Base-by-base conservation (phyloP, 2,113 vertebrate genomes). In the Pollachius pollachius region DNA sequence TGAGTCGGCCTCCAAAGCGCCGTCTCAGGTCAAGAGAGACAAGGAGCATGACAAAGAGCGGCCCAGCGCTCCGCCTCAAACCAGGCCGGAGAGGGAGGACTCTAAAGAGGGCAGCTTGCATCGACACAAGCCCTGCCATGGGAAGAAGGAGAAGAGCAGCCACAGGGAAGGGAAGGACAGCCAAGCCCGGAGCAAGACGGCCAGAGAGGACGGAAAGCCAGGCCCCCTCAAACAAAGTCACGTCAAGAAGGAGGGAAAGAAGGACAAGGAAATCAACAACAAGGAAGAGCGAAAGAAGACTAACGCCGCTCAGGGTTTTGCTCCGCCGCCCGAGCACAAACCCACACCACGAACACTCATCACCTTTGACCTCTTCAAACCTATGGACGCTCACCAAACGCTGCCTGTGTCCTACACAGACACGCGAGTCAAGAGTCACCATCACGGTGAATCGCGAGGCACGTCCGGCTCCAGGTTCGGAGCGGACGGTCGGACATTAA, bases 331-430 rank as follows among this genome's bases (percentile, higher is more conserved):
- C 2, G 89, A 90, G 75, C 87, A 85, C 65, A 90, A 88, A 81
- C 82, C 41, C 41, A 48, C 67, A 64, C 79, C 87, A 75, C 79
- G 88, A 76, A 90, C 88, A 2, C 86, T 91, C 16, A 80, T 91
- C 73, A 87, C 89, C 54, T 88, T 91, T 84, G 89, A 91, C 77
- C 85, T 91, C 66, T 91, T 91, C 67, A 89, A 91, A 77, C 89
- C 89, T 0, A 85, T 87, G 85, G 87, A 89, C 12, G 83, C 82
- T 73, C 87, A 85, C 69, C 89, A 85, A 11, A 82, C 84, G 59
- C 69, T 86, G 60, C 77, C 87, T 7, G 81, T 86, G 21, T 87
- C 89, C n/a, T 83, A 86, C 60, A 83, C 84, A 19, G 87, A 87
- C 67, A 82, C 62, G 59, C 72, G 85, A 64, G 75, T 83, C 37